Conservation (phyloP, 2,888 invertebrate species). For the Parnassius smintheus region DNA sequence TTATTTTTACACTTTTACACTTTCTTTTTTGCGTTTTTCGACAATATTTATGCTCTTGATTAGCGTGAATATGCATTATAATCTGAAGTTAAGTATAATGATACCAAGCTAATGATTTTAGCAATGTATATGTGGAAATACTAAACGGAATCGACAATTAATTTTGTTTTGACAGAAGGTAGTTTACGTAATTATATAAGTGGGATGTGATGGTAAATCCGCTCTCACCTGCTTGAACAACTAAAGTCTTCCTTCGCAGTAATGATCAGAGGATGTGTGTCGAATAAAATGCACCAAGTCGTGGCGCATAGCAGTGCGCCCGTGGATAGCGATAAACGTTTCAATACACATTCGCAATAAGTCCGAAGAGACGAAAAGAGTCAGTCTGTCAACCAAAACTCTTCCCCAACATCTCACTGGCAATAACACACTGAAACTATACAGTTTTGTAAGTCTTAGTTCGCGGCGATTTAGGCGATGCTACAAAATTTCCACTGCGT, state of each 20-base stretch:
- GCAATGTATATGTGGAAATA: not conserved
- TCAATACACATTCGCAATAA: slow-evolving; percentile 80
- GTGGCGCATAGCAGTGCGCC: slow-evolving; percentile 89
- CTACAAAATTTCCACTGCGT: slow-evolving; percentile 34
- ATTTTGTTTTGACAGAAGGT: not conserved
- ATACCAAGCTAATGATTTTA: not conserved
- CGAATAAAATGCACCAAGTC: slow-evolving; percentile 87
- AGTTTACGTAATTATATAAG: not conserved
- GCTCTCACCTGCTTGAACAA: slow-evolving; percentile 54
- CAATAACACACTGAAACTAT: slow-evolving; percentile 60
- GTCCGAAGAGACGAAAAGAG: slow-evolving; percentile 63
- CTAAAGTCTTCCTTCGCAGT: slow-evolving; percentile 84
- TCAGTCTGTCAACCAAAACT: slow-evolving; percentile 68
- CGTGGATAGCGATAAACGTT: slow-evolving; percentile 79
- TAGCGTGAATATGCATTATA: no score
- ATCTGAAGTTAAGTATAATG: no score
- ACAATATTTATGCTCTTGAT: no score
- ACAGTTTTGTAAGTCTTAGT: slow-evolving; percentile 54
- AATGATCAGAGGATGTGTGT: slow-evolving; percentile 90
- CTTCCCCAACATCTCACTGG: slow-evolving; percentile 73
- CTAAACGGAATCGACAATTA: not conserved
- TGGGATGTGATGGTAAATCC: not conserved
- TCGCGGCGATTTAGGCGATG: slow-evolving; percentile 39
- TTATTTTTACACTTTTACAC: no score
- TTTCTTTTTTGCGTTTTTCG: no score